Base-by-base conservation (phyloP, 2,797 vertebrate species). In the Peromyscus attwateri region DNA sequence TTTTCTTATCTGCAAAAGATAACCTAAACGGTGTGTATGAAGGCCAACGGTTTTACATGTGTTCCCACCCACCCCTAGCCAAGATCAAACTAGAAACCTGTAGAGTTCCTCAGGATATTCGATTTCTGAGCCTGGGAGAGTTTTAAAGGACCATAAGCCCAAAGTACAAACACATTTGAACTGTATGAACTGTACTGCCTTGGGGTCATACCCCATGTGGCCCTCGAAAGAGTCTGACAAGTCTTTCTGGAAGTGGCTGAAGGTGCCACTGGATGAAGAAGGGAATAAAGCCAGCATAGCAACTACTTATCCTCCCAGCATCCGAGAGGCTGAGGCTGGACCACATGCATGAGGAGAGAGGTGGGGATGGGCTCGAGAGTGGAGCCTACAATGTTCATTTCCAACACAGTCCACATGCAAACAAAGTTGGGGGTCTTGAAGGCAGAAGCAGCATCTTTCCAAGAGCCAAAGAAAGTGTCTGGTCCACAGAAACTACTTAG, bases 121-220 rank as follows among this genome's bases (percentile, higher is more conserved):
- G 1, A 25, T 71, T 57, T 29, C 1, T 0, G 43, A 52, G 43
- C 3, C 2, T 1, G 21, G 17, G 6, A 27, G 29, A 10, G 11
- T 34, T 94, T 55, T 23, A 79, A 68, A 40, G 14, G 6, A 43
- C 16, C 6, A 1, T 10, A 76, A 79, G 12, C 64, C 87, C 16
- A 6, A 49, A 1, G 10, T 10, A 25, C 8, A 37, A 1, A 43
- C 57, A 4, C 25, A 1, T 40, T 19, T 31, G 70, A 91, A 8
- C 0, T 0, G 2, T 43, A 0, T 31, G 70, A 91, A 8, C 0
- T 0, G 2, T 43, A 0, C 43, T 1, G 13, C 27, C 25, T 55
- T 52, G 23, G 27, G 6, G 13, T 37, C 70, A 46, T n/a, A 16
- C 5, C 37, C 46, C 70, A 17, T 0, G 0, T 11, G 46, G 40